Evolutionary conservation across 2,888 invertebrate species (phyloP).

Genomic region (Hermaeophaga mercurialis): DNA sequence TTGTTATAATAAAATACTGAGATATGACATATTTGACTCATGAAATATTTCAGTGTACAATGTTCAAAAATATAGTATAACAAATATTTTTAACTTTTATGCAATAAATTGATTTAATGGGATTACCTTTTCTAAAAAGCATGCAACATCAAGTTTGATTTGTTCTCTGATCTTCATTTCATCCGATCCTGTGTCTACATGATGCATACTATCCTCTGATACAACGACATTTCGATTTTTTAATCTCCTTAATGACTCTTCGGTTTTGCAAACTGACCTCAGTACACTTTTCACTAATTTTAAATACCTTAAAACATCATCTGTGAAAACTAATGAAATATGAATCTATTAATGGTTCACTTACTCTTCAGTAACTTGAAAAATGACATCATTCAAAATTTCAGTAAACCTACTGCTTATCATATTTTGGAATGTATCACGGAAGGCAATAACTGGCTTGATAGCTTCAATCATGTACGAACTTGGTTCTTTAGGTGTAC

Average conservation of each 20-base stretch:
- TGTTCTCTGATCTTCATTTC: conserved; percentile 95
- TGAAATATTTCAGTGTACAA: not conserved
- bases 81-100: not conserved
- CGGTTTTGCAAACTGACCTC: conserved; percentile 92
- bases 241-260: conserved; percentile 88
- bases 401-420: conserved; percentile 52
- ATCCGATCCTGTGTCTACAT: conserved; percentile 65
- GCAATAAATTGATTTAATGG: conserved; percentile 1
- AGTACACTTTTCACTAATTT: conserved; percentile 84
- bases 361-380: conserved; percentile 61
- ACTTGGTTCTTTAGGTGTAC: conserved; percentile 80
- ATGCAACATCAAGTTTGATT: conserved; percentile 81
- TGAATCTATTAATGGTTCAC: conserved; percentile 33
- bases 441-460: conserved; percentile 64
- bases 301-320: conserved; percentile 70
- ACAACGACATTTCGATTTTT: conserved; percentile 60
- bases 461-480: conserved; percentile 63
- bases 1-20: no score
- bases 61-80: not conserved
- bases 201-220: conserved; percentile 58
- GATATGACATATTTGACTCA: no score
- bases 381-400: conserved; percentile 57
- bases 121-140: conserved; percentile 66
- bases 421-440: conserved; percentile 58
- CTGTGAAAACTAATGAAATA: no score